Evolutionary conservation across 2,888 invertebrate species (phyloP).

Genomic region (Gonocerus acuteangulatus): DNA sequence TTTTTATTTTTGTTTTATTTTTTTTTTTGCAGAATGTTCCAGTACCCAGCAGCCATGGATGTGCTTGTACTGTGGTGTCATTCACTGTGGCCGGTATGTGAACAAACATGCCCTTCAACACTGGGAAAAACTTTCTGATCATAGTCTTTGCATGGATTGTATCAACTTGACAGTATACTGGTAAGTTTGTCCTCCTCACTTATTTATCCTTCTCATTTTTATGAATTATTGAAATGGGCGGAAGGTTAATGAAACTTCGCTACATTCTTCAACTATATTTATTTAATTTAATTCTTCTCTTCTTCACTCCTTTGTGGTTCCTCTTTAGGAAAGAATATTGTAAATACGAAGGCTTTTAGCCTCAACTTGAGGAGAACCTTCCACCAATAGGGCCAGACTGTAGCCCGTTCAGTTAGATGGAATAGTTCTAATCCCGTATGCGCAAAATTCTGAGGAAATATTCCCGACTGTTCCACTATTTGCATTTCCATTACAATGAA

Average conservation of each 20-base stretch:
- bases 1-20: too few relatives aligned
- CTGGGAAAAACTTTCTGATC: constrained; percentile 53
- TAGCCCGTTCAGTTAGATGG: too few relatives aligned
- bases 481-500: too few relatives aligned
- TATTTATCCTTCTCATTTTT: neutral
- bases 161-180: constrained; percentile 66
- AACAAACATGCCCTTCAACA: constrained; percentile 69
- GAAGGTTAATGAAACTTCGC: too few relatives aligned
- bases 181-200: constrained; percentile 47
- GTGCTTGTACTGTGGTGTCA: constrained; percentile 64
- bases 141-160: constrained; percentile 70
- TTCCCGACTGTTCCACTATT: too few relatives aligned
- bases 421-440: too few relatives aligned
- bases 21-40: constrained; percentile 45
- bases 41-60: constrained; percentile 64
- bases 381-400: too few relatives aligned
- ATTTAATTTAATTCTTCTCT: neutral
- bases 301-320: constrained; percentile 4
- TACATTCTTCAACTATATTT: neutral
- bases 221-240: too few relatives aligned
- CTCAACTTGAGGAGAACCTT: too few relatives aligned
- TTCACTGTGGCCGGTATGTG: constrained; percentile 69
- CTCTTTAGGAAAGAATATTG: too few relatives aligned
- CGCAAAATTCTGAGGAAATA: too few relatives aligned
- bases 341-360: too few relatives aligned